Evolutionary conservation across 2,797 vertebrate genomes (phyloP).

Genomic region (Crotalus adamanteus): DNA sequence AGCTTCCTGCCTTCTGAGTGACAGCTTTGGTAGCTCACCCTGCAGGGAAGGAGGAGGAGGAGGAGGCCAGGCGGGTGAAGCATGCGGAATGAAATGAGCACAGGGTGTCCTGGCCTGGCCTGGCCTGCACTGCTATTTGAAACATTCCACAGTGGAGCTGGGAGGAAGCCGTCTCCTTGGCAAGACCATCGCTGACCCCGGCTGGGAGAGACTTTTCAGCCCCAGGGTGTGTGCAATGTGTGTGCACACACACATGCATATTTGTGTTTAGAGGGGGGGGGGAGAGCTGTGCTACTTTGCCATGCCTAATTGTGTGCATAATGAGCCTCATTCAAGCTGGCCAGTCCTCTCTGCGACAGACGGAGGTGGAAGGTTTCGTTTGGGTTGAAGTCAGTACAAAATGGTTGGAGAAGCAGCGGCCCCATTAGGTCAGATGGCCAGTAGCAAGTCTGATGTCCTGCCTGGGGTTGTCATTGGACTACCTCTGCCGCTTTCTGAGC

Average conservation of each 20-base stretch:
- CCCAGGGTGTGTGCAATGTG: neutral
- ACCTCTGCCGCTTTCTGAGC: neutral
- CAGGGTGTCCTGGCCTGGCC: conserved; percentile 62
- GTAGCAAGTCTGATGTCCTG: conserved; percentile 34
- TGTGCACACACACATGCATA: neutral
- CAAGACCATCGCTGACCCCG: conserved; percentile 17
- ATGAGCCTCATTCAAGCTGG: neutral
- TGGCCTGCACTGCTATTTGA: conserved; percentile 39
- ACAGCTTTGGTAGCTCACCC: neutral
- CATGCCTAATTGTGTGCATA: rapidly evolving
- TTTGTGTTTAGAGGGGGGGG: neutral
- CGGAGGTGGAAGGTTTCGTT: neutral
- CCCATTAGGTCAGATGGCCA: neutral
- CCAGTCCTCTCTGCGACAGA: neutral
- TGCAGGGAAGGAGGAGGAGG: neutral
- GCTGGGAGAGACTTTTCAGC: neutral
- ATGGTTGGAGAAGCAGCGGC: neutral
- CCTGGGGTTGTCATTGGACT: neutral
- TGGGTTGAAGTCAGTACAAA: neutral
- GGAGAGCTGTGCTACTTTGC: rapidly evolving
- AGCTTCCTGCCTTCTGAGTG: neutral
- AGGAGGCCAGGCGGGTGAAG: neutral
- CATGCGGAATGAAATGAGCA: conserved; percentile 58
- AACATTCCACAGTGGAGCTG: conserved; percentile 57
- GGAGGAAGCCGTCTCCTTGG: conserved; percentile 20